Percentiles rank a stretch among this genome's conserved stretches.
phyloP scores from a whole-genome alignment of 2,113 vertebrate species.

The Lepidothrix coronata region DNA sequence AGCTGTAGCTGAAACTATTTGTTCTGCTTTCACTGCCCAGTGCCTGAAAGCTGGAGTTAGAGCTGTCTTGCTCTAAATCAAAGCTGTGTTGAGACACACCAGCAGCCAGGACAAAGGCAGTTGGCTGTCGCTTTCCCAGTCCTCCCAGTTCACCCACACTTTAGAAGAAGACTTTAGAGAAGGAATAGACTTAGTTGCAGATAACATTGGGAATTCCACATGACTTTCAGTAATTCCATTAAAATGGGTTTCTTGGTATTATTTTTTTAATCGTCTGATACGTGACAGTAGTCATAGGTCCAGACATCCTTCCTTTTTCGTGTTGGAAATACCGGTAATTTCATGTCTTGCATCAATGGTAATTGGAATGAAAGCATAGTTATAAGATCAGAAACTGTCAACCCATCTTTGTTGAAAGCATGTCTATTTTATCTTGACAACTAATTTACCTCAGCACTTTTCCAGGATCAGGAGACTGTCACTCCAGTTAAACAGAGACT shows the following conservation, averaged over 20 bases:
- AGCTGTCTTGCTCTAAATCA: neutral
- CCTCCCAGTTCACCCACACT: neutral
- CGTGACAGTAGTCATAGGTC: neutral
- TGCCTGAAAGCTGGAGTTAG: slow-evolving; percentile 3
- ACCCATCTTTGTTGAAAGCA: neutral
- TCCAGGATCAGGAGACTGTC: neutral
- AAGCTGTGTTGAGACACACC: neutral
- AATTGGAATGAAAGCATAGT: neutral
- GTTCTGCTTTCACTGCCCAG: slow-evolving; percentile 22
- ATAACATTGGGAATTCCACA: neutral
- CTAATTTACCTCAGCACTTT: neutral
- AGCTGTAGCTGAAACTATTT: slow-evolving; percentile 19
- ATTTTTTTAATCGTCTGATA: neutral
- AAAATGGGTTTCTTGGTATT: neutral
- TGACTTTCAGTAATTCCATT: neutral
- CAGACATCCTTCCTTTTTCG: neutral
- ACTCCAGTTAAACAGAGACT: neutral
- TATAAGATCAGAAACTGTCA: neutral
- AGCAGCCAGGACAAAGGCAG: neutral
- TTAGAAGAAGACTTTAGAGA: neutral
- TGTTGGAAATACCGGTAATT: neutral
- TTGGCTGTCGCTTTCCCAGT: neutral
- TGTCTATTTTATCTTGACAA: neutral
- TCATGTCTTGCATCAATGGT: neutral
- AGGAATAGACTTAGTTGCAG: neutral